Conservation (phyloP, 2,888 invertebrate species). For the Galerucella pusilla region DNA sequence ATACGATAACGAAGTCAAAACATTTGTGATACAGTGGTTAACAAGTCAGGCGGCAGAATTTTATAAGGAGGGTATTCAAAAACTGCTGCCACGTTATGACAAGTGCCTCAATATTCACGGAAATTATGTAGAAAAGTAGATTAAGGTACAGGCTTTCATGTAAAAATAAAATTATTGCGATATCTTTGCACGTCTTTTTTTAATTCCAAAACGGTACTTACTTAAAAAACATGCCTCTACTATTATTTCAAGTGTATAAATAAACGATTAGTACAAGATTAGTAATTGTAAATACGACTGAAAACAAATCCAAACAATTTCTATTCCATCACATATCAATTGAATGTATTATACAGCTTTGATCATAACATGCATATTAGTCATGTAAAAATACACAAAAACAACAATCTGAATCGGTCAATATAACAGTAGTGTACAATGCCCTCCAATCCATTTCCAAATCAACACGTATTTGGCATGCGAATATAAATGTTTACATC, state of each 20-base stretch:
- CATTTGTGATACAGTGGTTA: too few relatives aligned
- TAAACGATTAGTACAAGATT: neutral
- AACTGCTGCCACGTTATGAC: too few relatives aligned
- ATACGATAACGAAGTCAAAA: too few relatives aligned
- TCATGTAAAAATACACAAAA: neutral
- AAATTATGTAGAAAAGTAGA: too few relatives aligned
- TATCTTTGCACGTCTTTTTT: too few relatives aligned
- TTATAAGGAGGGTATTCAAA: too few relatives aligned
- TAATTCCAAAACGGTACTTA: too few relatives aligned
- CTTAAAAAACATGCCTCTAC: too few relatives aligned
- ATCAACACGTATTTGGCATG: neutral
- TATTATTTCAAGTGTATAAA: neutral
- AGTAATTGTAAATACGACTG: neutral
- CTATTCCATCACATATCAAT: neutral
- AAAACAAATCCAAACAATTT: neutral
- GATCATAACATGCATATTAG: conserved; percentile 4
- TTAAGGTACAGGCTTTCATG: too few relatives aligned
- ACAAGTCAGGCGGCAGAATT: too few relatives aligned
- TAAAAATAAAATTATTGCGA: too few relatives aligned
- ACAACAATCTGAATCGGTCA: neutral
- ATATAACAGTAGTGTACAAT: conserved; percentile 3
- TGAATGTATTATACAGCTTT: neutral
- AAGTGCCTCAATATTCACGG: too few relatives aligned
- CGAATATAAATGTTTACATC: conserved; percentile 1
- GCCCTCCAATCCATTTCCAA: neutral